Evolutionary conservation across 2,113 vertebrate species (phyloP).

Genomic region (Scomber japonicus): DNA sequence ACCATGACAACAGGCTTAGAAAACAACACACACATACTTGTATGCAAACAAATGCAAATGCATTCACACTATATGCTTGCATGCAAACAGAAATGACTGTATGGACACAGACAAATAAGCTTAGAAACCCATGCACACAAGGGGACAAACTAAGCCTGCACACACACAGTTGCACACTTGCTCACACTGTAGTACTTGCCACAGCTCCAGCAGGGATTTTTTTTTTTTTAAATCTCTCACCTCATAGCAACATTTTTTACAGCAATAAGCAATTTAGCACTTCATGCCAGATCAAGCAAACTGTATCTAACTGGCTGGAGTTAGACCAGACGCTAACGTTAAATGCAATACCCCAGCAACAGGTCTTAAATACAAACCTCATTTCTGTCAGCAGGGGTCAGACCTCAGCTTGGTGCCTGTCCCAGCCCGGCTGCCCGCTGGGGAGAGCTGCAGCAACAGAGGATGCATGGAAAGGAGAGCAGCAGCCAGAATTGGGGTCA

Average conservation of each 20-base stretch:
- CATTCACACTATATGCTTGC: neutral
- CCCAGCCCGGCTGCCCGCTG: conserved; percentile 50
- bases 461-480: conserved; percentile 51
- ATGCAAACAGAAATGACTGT: neutral
- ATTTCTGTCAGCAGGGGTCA: conserved; percentile 82
- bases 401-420: conserved; percentile 72
- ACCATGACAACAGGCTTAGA: conserved; percentile 67
- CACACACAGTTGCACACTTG: conserved; percentile 1
- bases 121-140: neutral
- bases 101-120: neutral
- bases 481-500: conserved; percentile 61
- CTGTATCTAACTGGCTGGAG: conserved; percentile 50
- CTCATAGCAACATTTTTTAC: conserved; percentile 41
- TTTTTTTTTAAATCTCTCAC: conserved; percentile 40
- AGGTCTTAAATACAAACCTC: conserved; percentile 66
- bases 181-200: conserved; percentile 15
- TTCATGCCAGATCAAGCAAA: conserved; percentile 56
- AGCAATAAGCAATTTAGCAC: conserved; percentile 68
- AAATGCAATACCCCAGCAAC: conserved; percentile 50
- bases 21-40: conserved; percentile 45
- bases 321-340: conserved; percentile 31
- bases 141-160: conserved; percentile 16
- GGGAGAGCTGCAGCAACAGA: conserved; percentile 34
- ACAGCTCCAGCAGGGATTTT: conserved; percentile 17
- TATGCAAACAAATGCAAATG: conserved; percentile 23